These are phyloP conservation scores for Mystacornis crossleyi DNA, from an alignment of 2,113 vertebrate genomes.

Conservation along the genomic window DNA sequence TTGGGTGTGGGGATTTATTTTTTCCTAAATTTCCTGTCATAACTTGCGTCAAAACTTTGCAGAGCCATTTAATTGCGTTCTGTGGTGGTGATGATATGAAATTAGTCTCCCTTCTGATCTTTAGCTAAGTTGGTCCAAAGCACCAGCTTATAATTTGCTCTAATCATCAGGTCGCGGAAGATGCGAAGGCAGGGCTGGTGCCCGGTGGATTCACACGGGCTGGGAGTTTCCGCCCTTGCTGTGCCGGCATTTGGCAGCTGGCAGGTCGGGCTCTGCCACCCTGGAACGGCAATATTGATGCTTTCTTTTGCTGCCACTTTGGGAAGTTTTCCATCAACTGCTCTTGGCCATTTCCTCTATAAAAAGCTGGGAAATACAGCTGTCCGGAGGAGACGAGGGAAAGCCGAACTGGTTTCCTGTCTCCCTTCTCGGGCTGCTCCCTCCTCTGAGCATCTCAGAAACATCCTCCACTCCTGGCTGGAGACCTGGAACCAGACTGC, in stretches of 20 bases:
- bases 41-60: constrained; percentile 26
- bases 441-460: not conserved
- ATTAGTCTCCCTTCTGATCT: constrained; percentile 43
- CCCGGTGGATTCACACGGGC: not conserved
- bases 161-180: not conserved
- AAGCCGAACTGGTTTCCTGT: not conserved
- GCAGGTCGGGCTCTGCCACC: not conserved
- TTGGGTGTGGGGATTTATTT: not conserved
- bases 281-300: not conserved
- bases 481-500: not conserved
- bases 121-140: not conserved
- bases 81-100: constrained; percentile 27
- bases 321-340: not conserved
- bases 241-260: accelerated
- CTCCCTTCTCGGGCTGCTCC: not conserved
- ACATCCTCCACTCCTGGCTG: not conserved
- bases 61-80: constrained; percentile 39
- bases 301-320: not conserved
- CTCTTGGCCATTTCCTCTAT: not conserved
- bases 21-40: not conserved
- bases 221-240: not conserved
- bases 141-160: not conserved
- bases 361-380: not conserved
- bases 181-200: not conserved
- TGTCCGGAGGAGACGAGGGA: not conserved